Conservation (phyloP, 2,888 invertebrate species). For the Chorisops tibialis region DNA sequence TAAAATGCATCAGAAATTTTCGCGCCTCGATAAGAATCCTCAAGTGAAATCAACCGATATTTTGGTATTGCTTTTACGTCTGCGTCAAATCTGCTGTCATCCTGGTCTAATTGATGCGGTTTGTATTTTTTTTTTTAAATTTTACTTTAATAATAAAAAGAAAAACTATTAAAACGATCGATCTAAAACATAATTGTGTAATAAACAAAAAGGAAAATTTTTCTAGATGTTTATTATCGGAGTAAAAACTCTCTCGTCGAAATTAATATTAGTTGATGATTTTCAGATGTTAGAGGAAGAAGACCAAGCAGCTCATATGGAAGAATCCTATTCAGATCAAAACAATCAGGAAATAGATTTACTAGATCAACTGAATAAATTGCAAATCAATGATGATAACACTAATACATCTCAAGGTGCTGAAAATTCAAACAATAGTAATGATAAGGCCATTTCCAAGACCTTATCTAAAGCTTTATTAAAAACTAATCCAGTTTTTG, state of each 20-base stretch:
- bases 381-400: slow-evolving; percentile 54
- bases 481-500: slow-evolving; percentile 69
- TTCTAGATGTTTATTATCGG: no score
- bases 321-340: slow-evolving; percentile 49
- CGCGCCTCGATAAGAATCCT: slow-evolving; percentile 59
- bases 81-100: slow-evolving; percentile 89
- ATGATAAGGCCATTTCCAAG: slow-evolving; percentile 55
- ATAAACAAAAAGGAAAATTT: slow-evolving; percentile 54
- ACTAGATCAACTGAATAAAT: slow-evolving; percentile 61
- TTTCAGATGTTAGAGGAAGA: slow-evolving; percentile 56
- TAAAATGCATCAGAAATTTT: slow-evolving; percentile 64
- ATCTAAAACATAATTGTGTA: slow-evolving; percentile 44
- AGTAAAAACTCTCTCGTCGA: no score
- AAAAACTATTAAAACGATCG: not conserved
- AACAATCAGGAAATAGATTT: slow-evolving; percentile 57
- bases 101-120: slow-evolving; percentile 73
- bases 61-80: slow-evolving; percentile 74
- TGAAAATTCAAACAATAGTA: slow-evolving; percentile 39
- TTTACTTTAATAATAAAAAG: not conserved
- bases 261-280: no score
- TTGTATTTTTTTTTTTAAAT: slow-evolving; percentile 40
- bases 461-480: slow-evolving; percentile 63
- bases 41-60: slow-evolving; percentile 67
- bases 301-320: slow-evolving; percentile 40
- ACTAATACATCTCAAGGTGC: not conserved